Evolutionary conservation across 2,797 vertebrate species (phyloP).

Genomic region (Catamblyrhynchus diadema): DNA sequence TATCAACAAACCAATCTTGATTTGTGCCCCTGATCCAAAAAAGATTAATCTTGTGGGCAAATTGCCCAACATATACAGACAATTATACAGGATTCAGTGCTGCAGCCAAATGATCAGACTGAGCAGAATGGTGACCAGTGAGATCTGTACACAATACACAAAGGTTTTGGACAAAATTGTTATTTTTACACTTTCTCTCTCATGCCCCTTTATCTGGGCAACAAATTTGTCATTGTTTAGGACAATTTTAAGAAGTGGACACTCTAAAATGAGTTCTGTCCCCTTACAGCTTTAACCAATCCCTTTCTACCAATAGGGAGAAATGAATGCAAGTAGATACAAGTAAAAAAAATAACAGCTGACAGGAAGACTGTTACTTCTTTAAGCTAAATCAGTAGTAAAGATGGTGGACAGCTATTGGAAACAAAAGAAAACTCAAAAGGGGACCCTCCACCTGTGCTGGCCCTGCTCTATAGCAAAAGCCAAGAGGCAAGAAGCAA

Average conservation of each 20-base stretch:
- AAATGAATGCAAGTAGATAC: neutral
- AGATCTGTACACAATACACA: neutral
- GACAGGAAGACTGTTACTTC: neutral
- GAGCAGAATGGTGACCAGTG: neutral
- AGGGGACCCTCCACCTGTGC: neutral
- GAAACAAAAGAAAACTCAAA: neutral
- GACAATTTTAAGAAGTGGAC: neutral
- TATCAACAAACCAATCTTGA: neutral
- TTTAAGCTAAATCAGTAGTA: neutral
- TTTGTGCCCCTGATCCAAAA: neutral
- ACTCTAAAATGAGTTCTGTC: neutral
- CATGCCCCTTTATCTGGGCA: neutral
- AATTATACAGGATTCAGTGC: neutral
- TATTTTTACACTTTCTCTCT: neutral
- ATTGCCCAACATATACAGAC: accelerated
- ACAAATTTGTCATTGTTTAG: neutral
- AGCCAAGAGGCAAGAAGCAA: neutral
- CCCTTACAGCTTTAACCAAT: neutral
- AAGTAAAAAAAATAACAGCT: neutral
- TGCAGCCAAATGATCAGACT: neutral
- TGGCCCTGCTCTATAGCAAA: neutral
- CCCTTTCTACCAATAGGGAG: neutral
- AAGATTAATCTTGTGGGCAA: neutral
- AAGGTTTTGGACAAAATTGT: neutral
- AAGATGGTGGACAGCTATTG: neutral